Conservation (phyloP, 2,888 invertebrate species). For the Pheosia tremula region DNA sequence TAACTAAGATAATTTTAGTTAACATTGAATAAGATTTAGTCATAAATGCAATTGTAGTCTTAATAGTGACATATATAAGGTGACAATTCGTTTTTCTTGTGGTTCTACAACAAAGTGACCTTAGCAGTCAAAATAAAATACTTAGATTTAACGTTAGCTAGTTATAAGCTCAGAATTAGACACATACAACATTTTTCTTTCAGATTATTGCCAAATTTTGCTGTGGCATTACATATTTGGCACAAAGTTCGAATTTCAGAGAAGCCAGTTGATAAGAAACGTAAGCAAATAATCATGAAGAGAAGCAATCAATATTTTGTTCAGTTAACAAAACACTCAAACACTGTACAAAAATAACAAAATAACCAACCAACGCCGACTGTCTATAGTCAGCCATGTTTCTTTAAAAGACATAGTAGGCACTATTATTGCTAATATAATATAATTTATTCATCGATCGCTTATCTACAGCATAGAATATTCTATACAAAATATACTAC, state of each 20-base stretch:
- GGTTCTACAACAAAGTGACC: neutral
- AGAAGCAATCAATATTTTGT: slow-evolving; percentile 48
- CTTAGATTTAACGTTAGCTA: slow-evolving; percentile 43
- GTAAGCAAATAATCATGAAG: slow-evolving; percentile 50
- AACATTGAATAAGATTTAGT: slow-evolving; percentile 24
- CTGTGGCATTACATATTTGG: slow-evolving; percentile 70
- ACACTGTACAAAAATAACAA: slow-evolving; percentile 74
- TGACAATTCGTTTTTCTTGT: neutral
- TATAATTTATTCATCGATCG: slow-evolving; percentile 71
- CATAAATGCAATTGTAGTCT: slow-evolving; percentile 42
- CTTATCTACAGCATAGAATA: slow-evolving; percentile 81
- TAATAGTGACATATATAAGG: slow-evolving; percentile 21
- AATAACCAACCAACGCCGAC: slow-evolving; percentile 69
- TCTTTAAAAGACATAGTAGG: slow-evolving; percentile 81
- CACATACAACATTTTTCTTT: slow-evolving; percentile 46
- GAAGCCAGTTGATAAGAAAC: slow-evolving; percentile 47
- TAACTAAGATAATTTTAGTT: slow-evolving; percentile 16
- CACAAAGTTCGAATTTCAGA: slow-evolving; percentile 61
- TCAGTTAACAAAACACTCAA: slow-evolving; percentile 68
- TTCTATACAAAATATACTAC: slow-evolving; percentile 82
- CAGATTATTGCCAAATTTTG: slow-evolving; percentile 60
- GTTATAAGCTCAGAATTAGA: slow-evolving; percentile 60
- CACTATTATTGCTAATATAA: slow-evolving; percentile 84
- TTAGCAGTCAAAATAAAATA: slow-evolving; percentile 20
- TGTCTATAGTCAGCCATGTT: slow-evolving; percentile 54